Evolutionary conservation across 2,113 vertebrate genomes (phyloP), one percentile per base, ranked within the genome.

Genomic region (Periophthalmodon schlosseri): DNA sequence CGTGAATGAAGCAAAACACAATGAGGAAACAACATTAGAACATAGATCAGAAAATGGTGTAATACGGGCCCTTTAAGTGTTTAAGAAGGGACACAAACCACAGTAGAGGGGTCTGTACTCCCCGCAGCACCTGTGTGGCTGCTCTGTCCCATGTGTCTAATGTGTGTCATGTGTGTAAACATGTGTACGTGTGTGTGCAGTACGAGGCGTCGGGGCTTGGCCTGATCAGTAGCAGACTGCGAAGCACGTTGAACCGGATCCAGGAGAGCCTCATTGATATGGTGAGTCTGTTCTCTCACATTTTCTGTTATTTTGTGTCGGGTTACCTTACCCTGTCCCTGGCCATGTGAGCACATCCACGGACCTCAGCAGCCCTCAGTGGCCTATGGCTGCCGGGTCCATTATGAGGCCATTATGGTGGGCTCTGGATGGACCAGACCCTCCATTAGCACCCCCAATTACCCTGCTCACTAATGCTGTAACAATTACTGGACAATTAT

Each of bases 201-300:
- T 96, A 97, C 91, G 98, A 99, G 91, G 97, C 95, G 77, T 96
- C 97, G 4, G 96, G 97, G 60, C 91, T 99, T 36, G 97, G 98
- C 64, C 95, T 99, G 72, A 99, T 98, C 87, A 98, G 97, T 91
- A 99, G 96, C 91, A 93, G 98, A 90, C 92, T 99, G 76, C 95
- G 96, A 70, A 99, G 97, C 57, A 99, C 98, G 0, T 92, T 99
- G 73, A 99, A 94, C 93, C 94, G 97, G 86, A 99, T 99, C 88
- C 98, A 99, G 74, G 98, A 99, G 91, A 97, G 94, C 86, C 95
- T 99, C 78, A 99, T 99, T 81, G 96, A 99, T 88, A 77, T 97
- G 93, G 98, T 99, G 90, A 94, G 96, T 74, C 71, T 69, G 68
- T 56, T n/a, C 58, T 34, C 73, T 52, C 72, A 75, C 77, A 70